Base-by-base conservation (phyloP, 2,888 invertebrate species). In the Agonopterix alstromeriana region DNA sequence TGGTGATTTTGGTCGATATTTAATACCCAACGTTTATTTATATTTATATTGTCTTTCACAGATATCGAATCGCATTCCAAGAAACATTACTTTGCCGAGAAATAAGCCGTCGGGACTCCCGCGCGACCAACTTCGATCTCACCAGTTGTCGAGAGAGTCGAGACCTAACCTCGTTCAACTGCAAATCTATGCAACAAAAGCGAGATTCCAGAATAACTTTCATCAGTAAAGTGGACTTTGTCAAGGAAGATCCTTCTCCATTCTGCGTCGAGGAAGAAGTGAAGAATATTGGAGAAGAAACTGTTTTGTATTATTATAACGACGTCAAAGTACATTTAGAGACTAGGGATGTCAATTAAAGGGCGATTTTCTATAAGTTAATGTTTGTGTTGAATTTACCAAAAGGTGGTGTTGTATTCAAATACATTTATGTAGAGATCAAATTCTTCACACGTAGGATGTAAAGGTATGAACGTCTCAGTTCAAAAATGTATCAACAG, bases 21-120 rank as follows among this genome's bases (percentile, higher is more conserved):
- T 7, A 5, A 7, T 27, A 27, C 27, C 27, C 7, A 27, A 27
- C 27, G 3, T 5, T 27, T 27, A 27, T 5, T 27, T 4, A 11
- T 42, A 12, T 12, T 42, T 8, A 12, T 11, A 12, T 8, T 42
- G 0, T 11, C 11, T 8, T 42, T 91, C 53, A 78, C 88, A 93
- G 94, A 59, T 97, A 95, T 81, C 90, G 96, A 10, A 86, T 90
- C 45, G 95, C 95, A 0, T 95, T 96, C 66, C 92, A 91, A 58
- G 92, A 94, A 67, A 93, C 94, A 0, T 82, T 95, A 53, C 92
- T 93, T 51, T 92, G 94, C 54, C 80, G 83, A 11, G 75, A 74
- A 35, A 65, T 68, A 10, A 77, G 73, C 0, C 81, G 85, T 1
- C 82, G 82, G 17, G 88, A 85, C 55, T 85, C 81, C 12, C 64